Evolutionary conservation across 2,888 invertebrate species (phyloP), one percentile per base, ranked within the genome.

Genomic region (Scaptomyza caliginosa): DNA sequence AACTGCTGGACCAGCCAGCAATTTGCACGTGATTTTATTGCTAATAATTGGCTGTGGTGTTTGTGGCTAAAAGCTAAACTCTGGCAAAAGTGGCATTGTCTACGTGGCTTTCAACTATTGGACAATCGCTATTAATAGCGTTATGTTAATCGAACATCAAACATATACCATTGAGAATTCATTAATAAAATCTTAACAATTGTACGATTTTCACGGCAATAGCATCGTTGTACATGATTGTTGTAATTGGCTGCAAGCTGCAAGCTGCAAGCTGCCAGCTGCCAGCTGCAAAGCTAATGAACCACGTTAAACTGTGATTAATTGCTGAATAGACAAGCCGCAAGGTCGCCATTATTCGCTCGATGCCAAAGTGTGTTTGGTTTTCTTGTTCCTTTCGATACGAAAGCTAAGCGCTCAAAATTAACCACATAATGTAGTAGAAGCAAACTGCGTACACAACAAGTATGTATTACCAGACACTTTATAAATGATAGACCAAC

Each of bases 21-120:
- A 75, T 60, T 77, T 75, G 83, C 77, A 82, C 81, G 81, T 82
- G 81, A 82, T 79, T 70, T 66, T 54, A 56, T 85, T 82, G 86
- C 81, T 77, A 85, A 82, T 82, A 85, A 82, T 79, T 76, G 55
- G 11, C 16, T 36, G n/a, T 11, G 42, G 7, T 19, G 8, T 24
- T 40, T 38, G 24, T 21, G n/a, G n/a, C n/a, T n/a, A n/a, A n/a
- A 39, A 56, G n/a, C 21, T n/a, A n/a, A 16, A 32, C 32, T 26
- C 58, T 60, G 63, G 23, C 38, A 38, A 51, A 68, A 58, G 51
- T 83, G 77, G 63, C 80, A 77, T 30, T 28, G 32, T 16, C n/a
- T 52, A 63, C 32, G 69, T 50, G 43, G 13, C 46, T 56, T 54
- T 32, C 19, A 63, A 6, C 26, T 32, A 7, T 28, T 43, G 13